Conservation (phyloP, 2,888 invertebrate genomes). For the Calameuta idolon region DNA sequence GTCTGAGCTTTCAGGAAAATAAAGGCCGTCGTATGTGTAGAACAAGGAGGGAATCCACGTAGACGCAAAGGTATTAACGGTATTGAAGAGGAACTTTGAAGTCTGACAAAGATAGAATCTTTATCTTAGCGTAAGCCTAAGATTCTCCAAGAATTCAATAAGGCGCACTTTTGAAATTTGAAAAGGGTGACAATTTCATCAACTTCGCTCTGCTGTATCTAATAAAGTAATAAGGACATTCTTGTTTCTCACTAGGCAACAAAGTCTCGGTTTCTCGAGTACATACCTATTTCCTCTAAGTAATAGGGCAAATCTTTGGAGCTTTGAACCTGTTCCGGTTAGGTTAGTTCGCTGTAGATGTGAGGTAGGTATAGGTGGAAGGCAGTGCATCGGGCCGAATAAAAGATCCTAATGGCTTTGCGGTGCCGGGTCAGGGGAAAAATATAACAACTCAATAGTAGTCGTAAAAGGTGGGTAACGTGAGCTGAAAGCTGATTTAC, state of each 20-base stretch:
- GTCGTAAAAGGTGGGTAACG: constrained; percentile 7
- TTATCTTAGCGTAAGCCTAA: not conserved
- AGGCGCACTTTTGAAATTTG: not conserved
- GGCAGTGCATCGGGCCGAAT: not conserved
- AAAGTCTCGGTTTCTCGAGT: not conserved
- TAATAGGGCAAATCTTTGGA: not conserved
- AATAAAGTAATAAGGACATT: not conserved
- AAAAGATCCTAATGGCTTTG: not conserved
- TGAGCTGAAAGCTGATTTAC: constrained; percentile 2
- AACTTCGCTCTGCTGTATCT: not conserved
- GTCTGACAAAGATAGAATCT: not conserved
- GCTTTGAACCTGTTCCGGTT: not conserved
- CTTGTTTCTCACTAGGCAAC: not conserved
- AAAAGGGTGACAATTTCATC: not conserved
- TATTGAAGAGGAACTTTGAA: not conserved
- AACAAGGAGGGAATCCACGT: not conserved
- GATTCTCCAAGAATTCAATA: not conserved
- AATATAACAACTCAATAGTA: constrained; percentile 5
- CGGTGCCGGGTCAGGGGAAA: not conserved
- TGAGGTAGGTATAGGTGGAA: not conserved
- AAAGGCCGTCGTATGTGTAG: not conserved
- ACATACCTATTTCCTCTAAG: not conserved
- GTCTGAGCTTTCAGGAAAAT: not conserved
- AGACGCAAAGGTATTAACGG: not conserved
- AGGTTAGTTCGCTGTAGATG: not conserved